Conservation (phyloP, 2,113 vertebrate genomes). For the Eidolon helvum region DNA sequence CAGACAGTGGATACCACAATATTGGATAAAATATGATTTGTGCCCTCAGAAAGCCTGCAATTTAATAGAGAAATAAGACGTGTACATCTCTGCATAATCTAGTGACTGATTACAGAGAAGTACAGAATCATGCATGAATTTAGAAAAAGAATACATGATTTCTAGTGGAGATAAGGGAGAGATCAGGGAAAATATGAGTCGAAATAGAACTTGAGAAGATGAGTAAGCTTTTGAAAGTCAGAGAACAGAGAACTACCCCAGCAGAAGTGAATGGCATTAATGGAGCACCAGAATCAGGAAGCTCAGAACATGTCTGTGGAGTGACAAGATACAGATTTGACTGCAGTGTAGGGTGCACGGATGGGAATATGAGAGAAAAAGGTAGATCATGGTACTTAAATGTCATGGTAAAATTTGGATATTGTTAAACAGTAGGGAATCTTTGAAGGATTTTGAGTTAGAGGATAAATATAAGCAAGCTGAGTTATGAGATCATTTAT, state of each 20-base stretch:
- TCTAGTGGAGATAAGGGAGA: neutral
- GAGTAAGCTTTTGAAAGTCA: neutral
- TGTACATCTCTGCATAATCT: neutral
- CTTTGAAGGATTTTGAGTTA: neutral
- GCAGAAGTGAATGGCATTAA: neutral
- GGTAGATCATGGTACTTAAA: neutral
- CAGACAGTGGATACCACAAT: neutral
- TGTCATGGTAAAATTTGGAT: neutral
- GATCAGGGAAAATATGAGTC: neutral
- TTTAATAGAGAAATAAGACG: neutral
- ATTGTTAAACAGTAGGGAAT: neutral
- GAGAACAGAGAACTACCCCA: neutral
- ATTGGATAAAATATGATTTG: neutral
- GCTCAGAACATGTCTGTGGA: neutral
- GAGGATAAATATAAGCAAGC: neutral
- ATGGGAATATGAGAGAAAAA: neutral
- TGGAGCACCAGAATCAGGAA: neutral
- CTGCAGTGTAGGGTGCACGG: neutral
- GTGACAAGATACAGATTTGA: neutral
- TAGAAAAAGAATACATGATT: neutral
- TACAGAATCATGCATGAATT: neutral
- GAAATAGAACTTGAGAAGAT: neutral
- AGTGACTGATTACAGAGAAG: neutral
- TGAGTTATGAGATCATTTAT: neutral
- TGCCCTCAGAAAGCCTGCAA: conserved; percentile 18